Evolutionary conservation across 2,888 invertebrate species (phyloP).

Genomic region (Opisthograptis luteolata): DNA sequence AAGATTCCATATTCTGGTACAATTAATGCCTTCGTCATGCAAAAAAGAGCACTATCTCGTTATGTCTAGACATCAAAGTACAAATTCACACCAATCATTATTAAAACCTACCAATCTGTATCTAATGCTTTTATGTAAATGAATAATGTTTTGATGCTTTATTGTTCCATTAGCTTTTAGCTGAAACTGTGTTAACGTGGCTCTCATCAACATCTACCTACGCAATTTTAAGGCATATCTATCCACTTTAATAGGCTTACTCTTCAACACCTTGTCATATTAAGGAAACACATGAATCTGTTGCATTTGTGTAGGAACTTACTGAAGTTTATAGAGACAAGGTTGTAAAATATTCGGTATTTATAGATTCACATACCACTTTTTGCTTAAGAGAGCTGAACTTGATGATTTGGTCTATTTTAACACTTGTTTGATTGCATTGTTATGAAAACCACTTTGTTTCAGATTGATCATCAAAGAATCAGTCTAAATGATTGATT

Average conservation of each 20-base stretch:
- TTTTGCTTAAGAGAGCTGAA: constrained; percentile 25
- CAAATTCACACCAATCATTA: constrained; percentile 21
- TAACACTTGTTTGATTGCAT: constrained; percentile 24
- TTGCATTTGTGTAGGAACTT: background rate
- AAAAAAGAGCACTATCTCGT: constrained; percentile 4
- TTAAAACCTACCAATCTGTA: constrained; percentile 24
- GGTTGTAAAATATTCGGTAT: background rate
- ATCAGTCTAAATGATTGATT: background rate
- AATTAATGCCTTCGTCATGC: no score
- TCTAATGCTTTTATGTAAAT: constrained; percentile 41
- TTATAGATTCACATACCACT: constrained; percentile 27
- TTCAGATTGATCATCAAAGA: constrained; percentile 27
- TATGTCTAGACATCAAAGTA: constrained; percentile 11
- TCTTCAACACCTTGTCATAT: constrained; percentile 1
- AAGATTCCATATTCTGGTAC: no score
- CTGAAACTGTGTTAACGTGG: constrained; percentile 42
- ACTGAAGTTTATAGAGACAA: background rate
- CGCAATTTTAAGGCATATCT: constrained; percentile 40
- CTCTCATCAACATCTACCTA: constrained; percentile 46
- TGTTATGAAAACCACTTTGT: constrained; percentile 31
- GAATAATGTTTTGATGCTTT: constrained; percentile 48
- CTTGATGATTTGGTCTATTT: constrained; percentile 25
- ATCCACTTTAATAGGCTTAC: constrained; percentile 21
- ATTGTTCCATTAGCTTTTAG: constrained; percentile 55
- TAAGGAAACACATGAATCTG: background rate